phyloP scores from a whole-genome alignment of 2,888 invertebrate genomes.

The Serripes groenlandicus region DNA sequence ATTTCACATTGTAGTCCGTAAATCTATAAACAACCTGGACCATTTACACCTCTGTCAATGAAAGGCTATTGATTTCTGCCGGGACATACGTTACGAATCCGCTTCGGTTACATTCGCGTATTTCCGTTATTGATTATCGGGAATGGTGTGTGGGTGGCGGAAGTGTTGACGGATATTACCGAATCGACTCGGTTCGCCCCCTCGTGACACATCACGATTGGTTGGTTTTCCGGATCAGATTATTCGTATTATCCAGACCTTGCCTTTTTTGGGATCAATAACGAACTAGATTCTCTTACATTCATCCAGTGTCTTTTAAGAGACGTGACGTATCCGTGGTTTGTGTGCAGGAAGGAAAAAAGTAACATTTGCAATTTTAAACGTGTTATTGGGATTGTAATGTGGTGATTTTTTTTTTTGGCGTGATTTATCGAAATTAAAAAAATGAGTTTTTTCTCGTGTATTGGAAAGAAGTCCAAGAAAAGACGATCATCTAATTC shows the following conservation, averaged over 20 bases:
- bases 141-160: too few relatives aligned
- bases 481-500: conserved; percentile 36
- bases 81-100: neutral
- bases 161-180: too few relatives aligned
- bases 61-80: conserved; percentile 15
- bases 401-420: too few relatives aligned
- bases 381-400: too few relatives aligned
- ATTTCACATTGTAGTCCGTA: conserved; percentile 1
- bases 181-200: neutral
- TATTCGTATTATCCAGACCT: conserved; percentile 16
- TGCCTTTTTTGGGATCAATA: conserved; percentile 1
- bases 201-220: conserved; percentile 6
- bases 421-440: too few relatives aligned
- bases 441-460: conserved; percentile 65
- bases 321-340: too few relatives aligned
- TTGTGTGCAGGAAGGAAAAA: too few relatives aligned
- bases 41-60: conserved; percentile 15
- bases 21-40: neutral
- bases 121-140: conserved; percentile 7
- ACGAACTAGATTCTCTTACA: conserved; percentile 23
- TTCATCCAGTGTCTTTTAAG: conserved; percentile 36
- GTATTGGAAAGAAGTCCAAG: conserved; percentile 63
- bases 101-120: neutral
- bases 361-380: too few relatives aligned
- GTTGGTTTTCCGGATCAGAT: neutral